Evolutionary conservation across 2,888 invertebrate genomes (phyloP).

Genomic region (Phania funesta): DNA sequence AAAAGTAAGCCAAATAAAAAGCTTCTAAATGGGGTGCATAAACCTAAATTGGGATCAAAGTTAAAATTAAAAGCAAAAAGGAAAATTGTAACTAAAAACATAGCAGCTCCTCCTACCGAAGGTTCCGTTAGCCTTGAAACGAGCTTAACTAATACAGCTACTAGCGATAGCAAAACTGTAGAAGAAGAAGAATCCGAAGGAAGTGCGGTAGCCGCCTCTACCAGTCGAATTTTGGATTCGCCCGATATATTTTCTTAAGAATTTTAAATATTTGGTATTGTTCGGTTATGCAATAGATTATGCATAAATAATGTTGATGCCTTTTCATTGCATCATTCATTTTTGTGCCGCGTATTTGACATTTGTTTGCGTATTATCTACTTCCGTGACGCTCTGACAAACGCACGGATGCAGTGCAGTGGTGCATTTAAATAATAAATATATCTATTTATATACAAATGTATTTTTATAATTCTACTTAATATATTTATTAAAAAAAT

Average conservation of each 20-base stretch:
- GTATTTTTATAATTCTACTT: conserved; percentile 37
- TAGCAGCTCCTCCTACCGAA: neutral
- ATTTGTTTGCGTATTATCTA: too few species aligned
- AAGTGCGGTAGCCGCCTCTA: conserved; percentile 1
- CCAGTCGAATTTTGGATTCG: conserved; percentile 35
- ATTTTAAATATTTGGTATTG: too few species aligned
- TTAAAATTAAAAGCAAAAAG: conserved; percentile 34
- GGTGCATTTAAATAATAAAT: too few species aligned
- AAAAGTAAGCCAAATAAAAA: conserved; percentile 64
- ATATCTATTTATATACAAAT: conserved; percentile 23
- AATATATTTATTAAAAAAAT: conserved; percentile 2
- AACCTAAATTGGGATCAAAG: conserved; percentile 45
- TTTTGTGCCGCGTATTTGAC: too few species aligned
- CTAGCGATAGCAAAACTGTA: neutral
- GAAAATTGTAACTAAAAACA: conserved; percentile 26
- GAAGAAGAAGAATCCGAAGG: neutral
- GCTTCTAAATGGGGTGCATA: conserved; percentile 44
- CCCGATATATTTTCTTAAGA: conserved; percentile 58
- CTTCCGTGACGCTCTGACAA: too few species aligned
- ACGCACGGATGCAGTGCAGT: too few species aligned
- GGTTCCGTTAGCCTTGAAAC: neutral
- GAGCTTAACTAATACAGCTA: neutral
- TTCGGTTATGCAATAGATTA: too few species aligned
- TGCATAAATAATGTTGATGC: too few species aligned
- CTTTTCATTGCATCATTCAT: too few species aligned